Conservation (phyloP, 2,797 vertebrate species). For the Chloroceryle inda region DNA sequence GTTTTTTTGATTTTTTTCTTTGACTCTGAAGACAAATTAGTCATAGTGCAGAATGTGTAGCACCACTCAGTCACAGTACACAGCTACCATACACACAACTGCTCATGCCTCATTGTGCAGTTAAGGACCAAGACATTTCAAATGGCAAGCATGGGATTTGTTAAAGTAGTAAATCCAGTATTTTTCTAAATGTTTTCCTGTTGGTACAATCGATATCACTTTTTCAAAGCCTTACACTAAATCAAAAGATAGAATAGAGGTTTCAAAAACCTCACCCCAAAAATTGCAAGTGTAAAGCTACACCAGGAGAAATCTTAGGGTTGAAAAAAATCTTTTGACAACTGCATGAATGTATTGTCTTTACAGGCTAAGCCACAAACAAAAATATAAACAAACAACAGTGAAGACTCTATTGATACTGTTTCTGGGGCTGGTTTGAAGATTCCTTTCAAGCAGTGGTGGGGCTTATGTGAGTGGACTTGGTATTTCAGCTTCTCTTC, state of each 20-base stretch:
- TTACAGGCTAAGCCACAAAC: neutral
- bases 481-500: neutral
- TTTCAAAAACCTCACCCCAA: neutral
- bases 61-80: neutral
- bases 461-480: neutral
- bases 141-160: neutral
- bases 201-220: neutral
- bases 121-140: neutral
- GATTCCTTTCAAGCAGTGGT: neutral
- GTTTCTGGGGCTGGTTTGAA: neutral
- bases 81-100: rapidly evolving
- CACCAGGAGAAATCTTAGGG: neutral
- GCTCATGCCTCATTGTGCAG: neutral
- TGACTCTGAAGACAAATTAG: neutral
- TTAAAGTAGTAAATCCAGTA: neutral
- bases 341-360: neutral
- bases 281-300: neutral
- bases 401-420: neutral
- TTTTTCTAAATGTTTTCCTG: neutral
- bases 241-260: neutral
- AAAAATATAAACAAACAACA: neutral
- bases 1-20: neutral
- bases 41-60: neutral
- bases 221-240: neutral
- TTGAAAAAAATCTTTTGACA: neutral